Evolutionary conservation across 1,140 invertebrate species (phyloP), one percentile per base, ranked within the genome.

Genomic region (Drosophila insularis): DNA sequence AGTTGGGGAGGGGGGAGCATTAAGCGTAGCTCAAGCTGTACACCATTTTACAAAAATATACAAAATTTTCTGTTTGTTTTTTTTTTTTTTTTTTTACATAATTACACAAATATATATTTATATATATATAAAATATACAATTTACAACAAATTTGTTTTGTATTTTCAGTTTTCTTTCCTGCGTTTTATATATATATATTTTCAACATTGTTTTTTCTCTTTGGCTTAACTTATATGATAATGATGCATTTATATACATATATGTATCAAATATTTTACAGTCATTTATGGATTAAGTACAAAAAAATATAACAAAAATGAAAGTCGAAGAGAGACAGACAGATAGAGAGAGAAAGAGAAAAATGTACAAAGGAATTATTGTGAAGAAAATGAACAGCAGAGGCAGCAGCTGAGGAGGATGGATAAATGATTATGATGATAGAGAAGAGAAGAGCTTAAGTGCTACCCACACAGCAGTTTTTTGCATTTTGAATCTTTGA

Each of bases 211-310:
- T 86, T 27, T 27, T 80, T 71, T 76, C 55, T 80, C 84, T 89
- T 89, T 89, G 84, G 84, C 84, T 89, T 89, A 89, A 84, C 84
- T 89, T 89, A 89, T 89, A 79, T 79, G 78, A 76, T 74, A 74
- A 75, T 68, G 46, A 79, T 72, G 81, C 72, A 78, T 50, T 60
- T 58, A 78, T 50, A 66, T 58, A 61, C 58, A 71, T 71, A 70
- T 77, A 60, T 86, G 81, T 81, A 77, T 76, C 78, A 85, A 75
- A 78, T 82, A 82, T 74, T 71, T 80, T 87, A 87, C 84, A 87
- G 78, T 86, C 72, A 43, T 67, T 78, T 87, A 78, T 70, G 65
- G 39, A 79, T 89, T 89, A 89, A 89, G 80, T 89, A 89, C 80
- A 82, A 84, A 78, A 78, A 71, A 78, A 27, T 27, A 27, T 76